Evolutionary conservation across 1,140 invertebrate species (phyloP).

Genomic region (Hycleus cichorii): DNA sequence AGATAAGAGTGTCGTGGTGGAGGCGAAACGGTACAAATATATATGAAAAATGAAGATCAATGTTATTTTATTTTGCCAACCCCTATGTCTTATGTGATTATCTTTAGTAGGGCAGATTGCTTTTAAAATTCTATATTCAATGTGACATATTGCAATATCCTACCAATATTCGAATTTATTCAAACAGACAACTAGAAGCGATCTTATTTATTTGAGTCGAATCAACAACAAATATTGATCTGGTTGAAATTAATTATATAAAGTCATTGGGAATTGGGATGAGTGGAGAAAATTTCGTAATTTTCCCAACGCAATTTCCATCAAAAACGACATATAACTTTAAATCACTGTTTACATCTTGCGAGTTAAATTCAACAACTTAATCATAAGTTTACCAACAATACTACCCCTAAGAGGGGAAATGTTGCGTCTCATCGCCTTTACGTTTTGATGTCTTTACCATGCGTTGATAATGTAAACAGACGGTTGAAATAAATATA

Average conservation of each 20-base stretch:
- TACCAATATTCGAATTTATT: too few species aligned
- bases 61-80: too few species aligned
- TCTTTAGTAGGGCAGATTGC: too few species aligned
- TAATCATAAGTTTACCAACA: slow-evolving; percentile 17
- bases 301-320: neutral
- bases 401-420: neutral
- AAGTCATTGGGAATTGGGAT: neutral
- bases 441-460: slow-evolving; percentile 13
- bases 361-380: slow-evolving; percentile 7
- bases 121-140: too few species aligned
- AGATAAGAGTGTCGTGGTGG: too few species aligned
- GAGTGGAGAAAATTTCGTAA: neutral
- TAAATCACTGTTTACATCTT: slow-evolving; percentile 6
- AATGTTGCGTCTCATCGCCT: slow-evolving; percentile 17
- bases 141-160: too few species aligned
- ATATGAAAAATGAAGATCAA: too few species aligned
- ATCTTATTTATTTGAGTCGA: neutral
- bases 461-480: slow-evolving; percentile 23
- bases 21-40: too few species aligned
- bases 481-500: slow-evolving; percentile 22
- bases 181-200: too few species aligned
- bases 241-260: neutral
- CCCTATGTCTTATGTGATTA: too few species aligned
- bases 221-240: neutral
- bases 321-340: neutral